Evolutionary conservation across 2,797 vertebrate genomes (phyloP), one percentile per base, ranked within the genome.

Genomic region (Etheostoma perlongum): DNA sequence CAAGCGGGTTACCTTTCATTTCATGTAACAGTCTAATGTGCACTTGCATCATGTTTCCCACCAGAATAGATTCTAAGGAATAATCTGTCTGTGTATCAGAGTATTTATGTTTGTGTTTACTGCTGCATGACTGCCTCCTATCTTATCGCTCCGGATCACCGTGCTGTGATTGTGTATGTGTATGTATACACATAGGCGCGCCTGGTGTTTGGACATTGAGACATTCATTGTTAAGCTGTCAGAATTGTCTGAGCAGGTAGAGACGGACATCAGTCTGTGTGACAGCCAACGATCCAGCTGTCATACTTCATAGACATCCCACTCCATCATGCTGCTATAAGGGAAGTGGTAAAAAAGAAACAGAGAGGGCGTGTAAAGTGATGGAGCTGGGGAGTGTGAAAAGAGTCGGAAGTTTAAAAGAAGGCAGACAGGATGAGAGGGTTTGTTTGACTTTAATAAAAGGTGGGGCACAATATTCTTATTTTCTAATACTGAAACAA

Each of bases 221-320:
- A 79, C 11, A 71, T 84, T 87, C 84, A 87, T 91, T 91, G 91
- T 91, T 88, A 84, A 88, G 83, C 86, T 90, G 91, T 91, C 91
- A 89, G 67, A 86, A 65, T 85, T 84, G 89, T 87, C 89, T 85
- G 82, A 82, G 87, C 23, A 68, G 61, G 55, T 49, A 60, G 84
- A 88, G 79, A 91, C 84, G 86, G 89, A 90, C 93, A 93, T 92
- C 90, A 81, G 88, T 93, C 89, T 92, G 1, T 72, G 80, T 93
- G 92, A 92, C 91, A 92, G 91, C 82, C 92, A 90, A 85, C 92
- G 85, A 92, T 93, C 86, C 84, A 69, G 60, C 86, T 89, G 91
- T 93, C 90, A 90, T 84, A 84, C 69, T 79, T 81, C 58, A 74
- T 9, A 76, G 86, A 86, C 82, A 86, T 74, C 69, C 77, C 63